Base-by-base conservation (phyloP, 2,888 invertebrate species). In the Endotricha flammealis region DNA sequence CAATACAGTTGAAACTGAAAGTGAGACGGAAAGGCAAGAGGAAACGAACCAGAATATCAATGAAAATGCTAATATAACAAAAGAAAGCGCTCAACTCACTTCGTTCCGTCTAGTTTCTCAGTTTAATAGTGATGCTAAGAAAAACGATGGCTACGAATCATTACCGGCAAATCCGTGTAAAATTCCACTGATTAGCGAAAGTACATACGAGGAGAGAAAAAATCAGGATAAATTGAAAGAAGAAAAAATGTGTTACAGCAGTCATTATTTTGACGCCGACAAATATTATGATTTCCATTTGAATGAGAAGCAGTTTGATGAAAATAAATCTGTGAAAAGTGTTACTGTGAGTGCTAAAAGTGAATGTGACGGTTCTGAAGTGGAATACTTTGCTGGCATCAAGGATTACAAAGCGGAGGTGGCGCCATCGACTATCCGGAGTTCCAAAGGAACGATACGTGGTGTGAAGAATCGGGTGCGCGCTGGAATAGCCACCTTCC, bases 391-490 rank as follows among this genome's bases (percentile, higher is more conserved):
- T 64, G 95, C 94, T 6, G 95, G 95, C 6, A 91, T 91, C 50
- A 92, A 91, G 85, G 94, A 94, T 79, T 88, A 91, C 48, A 89
- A 90, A 43, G 83, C 64, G 39, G 89, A 89, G 53, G 89, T 89
- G 25, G 87, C 89, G 41, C 90, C 92, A 24, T 91, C 93, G 35
- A 94, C 95, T 36, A 97, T 98, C 64, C 90, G 93, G 50, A 97
- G 97, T 83, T 92, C 94, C 36, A 95, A 95, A 69, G 97, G 97
- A 30, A 97, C 97, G 7, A 94, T 98, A 51, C 91, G 97, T 29
- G 97, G 97, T 42, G 95, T 97, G 46, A 96, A 95, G 85, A 97
- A 98, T 86, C 90, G 97, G 54, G 97, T 98, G 38, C 88, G 97
- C 50, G 96, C 96, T 46, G 97, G 97, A 44, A 97, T 98, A 59